Base-by-base conservation (phyloP, 2,888 invertebrate genomes). In the Metopia argyrocephala region DNA sequence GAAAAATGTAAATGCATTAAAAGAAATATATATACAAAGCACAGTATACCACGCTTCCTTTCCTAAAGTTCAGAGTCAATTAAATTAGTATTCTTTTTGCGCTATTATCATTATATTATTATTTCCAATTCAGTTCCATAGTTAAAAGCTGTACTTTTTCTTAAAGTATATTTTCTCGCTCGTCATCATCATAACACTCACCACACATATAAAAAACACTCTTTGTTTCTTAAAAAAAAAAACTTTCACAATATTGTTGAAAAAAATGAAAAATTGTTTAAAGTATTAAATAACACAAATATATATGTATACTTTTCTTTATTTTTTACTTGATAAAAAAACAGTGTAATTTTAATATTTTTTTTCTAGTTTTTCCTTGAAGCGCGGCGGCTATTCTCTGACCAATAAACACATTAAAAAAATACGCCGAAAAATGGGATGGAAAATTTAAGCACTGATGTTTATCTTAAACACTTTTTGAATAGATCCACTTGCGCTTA, bases 301-400 rank as follows among this genome's bases (percentile, higher is more conserved):
- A 48, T 31, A 28, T 61, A 31, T 64, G 46, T 61, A 70, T 52
- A 5, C 15, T 54, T 56, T 57, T 21, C 27, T 62, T 61, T 59
- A 65, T 65, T 75, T 59, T 48, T 57, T n/a, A 45, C 20, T n/a
- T 57, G 31, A 21, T 28, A 56, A 56, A 56, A n/a, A n/a, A n/a
- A n/a, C n/a, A n/a, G 75, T 52, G 20, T 59, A 69, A 48, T 59
- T 45, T 65, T 70, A 23, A 31, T 59, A 20, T 78, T 69, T 73
- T 64, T 48, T 65, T 62, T 61, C 21, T 27, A 56, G 45, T 62
- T 68, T 71, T 78, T 78, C 48, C 64, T 73, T 75, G 71, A 71
- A 62, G 79, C 76, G 75, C 82, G 79, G 79, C 82, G 75, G 68
- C 75, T 70, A 59, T 27, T 71, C 75, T 48, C n/a, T 64, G n/a